Base-by-base conservation (phyloP, 2,113 vertebrate species). In the Amblyornis subalaris region DNA sequence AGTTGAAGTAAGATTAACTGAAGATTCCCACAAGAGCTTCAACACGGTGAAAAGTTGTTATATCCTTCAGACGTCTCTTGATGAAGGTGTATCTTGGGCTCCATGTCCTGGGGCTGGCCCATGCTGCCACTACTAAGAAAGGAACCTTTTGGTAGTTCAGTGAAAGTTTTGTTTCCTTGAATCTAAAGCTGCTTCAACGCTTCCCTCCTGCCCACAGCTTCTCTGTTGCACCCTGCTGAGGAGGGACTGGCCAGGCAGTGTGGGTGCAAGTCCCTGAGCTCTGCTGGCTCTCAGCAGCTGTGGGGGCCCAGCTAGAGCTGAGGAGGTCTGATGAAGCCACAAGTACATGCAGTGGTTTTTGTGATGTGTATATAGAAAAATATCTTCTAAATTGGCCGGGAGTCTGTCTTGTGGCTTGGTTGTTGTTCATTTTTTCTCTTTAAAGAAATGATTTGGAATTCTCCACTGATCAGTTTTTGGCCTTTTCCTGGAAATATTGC, bases 191-290 rank as follows among this genome's bases (percentile, higher is more conserved):
- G 26, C 50, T 86, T 33, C 0, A 6, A 55, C 6, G 31, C 12
- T 60, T 26, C 25, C 11, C 35, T 54, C 25, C 33, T n/a, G 35
- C 42, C 25, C 58, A 36, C 25, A n/a, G 57, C 22, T 65, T 40
- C n/a, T 55, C 36, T 28, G 36, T 7, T 73, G 45, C n/a, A 57
- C 9, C 31, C 47, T 45, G 53, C 13, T n/a, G 35, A 78, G 29
- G 25, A 22, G 26, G 7, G 29, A n/a, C 18, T 51, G 61, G 51
- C 57, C 22, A 29, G 28, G 33, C 13, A 38, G 35, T 20, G 17
- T 0, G 0, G 6, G 6, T 21, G 7, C 9, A 14, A n/a, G 19
- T 17, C 36, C 17, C 60, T 12, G 40, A 77, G 60, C 47, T 73
- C 31, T 47, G 35, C 14, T 4, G 3, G 44, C 18, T 50, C 54